Conservation (phyloP, 2,113 vertebrate genomes). For the Triplophysa tibetana region DNA sequence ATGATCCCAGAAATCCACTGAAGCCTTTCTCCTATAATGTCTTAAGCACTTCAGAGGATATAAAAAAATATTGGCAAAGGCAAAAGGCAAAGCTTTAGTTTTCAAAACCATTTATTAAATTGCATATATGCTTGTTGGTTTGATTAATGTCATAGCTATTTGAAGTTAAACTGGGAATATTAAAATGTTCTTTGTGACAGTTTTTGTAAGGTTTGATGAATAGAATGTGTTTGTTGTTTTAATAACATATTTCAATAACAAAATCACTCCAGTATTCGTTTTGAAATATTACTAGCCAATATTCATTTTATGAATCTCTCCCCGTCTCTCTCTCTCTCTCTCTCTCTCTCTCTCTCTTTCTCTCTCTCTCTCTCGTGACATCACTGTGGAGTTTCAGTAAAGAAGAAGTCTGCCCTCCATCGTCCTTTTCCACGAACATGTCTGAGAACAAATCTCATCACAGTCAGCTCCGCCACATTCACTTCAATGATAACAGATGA, state of each 20-base stretch:
- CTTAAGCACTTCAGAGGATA: slow-evolving; percentile 32
- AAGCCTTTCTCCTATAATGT: slow-evolving; percentile 33
- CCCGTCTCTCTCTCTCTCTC: not conserved
- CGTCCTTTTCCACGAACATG: slow-evolving; percentile 11
- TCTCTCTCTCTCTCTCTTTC: not conserved
- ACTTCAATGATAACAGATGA: not conserved
- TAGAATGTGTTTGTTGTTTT: too few relatives aligned
- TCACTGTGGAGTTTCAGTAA: not conserved
- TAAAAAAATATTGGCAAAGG: slow-evolving; percentile 14
- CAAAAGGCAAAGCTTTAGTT: slow-evolving; percentile 33
- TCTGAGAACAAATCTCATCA: not conserved
- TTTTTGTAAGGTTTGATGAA: not conserved
- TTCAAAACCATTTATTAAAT: slow-evolving; percentile 32
- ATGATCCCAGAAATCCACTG: slow-evolving; percentile 30
- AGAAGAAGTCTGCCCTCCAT: slow-evolving; percentile 20
- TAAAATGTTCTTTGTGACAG: not conserved
- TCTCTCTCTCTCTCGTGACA: slow-evolving; percentile 5
- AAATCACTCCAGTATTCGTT: too few relatives aligned
- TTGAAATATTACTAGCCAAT: too few relatives aligned
- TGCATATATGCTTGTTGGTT: slow-evolving; percentile 23
- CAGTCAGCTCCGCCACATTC: not conserved
- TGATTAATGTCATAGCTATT: not conserved
- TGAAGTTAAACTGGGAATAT: not conserved
- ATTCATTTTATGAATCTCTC: not conserved
- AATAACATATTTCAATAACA: too few relatives aligned